A percentile compares a stretch with the other conserved stretches of the same genome.
These are phyloP conservation scores for Agrotis clavis DNA, from an alignment of 2,888 invertebrate genomes.

Conservation along the genomic window DNA sequence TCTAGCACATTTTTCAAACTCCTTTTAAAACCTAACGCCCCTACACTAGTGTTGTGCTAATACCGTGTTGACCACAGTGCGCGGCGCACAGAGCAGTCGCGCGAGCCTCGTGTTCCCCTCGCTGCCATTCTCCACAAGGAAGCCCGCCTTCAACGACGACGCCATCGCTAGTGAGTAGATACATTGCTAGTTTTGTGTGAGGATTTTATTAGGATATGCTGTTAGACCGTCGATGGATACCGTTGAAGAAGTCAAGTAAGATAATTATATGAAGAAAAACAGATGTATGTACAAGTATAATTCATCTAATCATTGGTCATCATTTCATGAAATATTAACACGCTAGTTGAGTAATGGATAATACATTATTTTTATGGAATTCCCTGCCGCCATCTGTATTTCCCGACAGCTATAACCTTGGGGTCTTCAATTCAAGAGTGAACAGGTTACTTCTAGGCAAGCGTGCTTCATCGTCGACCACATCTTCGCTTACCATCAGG, in stretches of 20 bases:
- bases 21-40: slow-evolving; percentile 7
- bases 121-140: slow-evolving; percentile 92
- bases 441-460: too few species aligned
- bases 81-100: slow-evolving; percentile 93
- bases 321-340: not conserved
- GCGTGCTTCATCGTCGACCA: too few species aligned
- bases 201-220: not conserved
- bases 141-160: slow-evolving; percentile 90
- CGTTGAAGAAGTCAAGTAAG: not conserved
- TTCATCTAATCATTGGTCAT: not conserved
- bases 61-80: slow-evolving; percentile 76
- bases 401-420: too few species aligned
- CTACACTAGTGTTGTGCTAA: slow-evolving; percentile 57
- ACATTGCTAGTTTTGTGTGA: slow-evolving; percentile 40
- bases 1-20: slow-evolving; percentile 36
- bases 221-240: not conserved
- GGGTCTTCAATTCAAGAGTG: too few species aligned
- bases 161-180: slow-evolving; percentile 86
- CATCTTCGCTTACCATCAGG: too few species aligned
- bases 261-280: not conserved
- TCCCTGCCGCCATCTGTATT: too few species aligned
- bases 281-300: too few species aligned
- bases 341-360: not conserved
- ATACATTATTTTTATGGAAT: not conserved
- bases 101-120: slow-evolving; percentile 95